Conservation (phyloP, 2,888 invertebrate genomes). For the Drosophila maculinotata region DNA sequence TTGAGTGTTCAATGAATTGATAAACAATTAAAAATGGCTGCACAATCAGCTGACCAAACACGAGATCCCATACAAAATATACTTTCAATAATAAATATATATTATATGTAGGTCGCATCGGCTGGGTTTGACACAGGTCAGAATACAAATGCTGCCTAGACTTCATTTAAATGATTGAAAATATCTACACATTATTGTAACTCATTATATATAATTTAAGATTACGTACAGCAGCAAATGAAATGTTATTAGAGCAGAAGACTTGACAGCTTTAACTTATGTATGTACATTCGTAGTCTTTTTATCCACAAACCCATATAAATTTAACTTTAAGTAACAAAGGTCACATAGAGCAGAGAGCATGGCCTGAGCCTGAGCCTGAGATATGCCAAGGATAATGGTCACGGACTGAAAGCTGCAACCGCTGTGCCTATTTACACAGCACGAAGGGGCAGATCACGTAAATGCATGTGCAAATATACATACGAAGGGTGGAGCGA, state of each 20-base stretch:
- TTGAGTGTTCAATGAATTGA: conserved; percentile 1
- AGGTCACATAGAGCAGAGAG: conserved; percentile 53
- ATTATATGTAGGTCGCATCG: too few species aligned
- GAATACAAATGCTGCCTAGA: too few species aligned
- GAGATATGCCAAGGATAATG: conserved; percentile 37
- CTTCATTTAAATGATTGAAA: too few species aligned
- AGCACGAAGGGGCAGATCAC: conserved; percentile 53
- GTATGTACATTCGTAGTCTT: neutral
- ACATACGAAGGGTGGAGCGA: conserved; percentile 18
- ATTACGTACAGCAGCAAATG: too few species aligned
- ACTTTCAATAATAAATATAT: too few species aligned
- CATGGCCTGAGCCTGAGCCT: conserved; percentile 3
- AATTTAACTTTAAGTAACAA: conserved; percentile 46
- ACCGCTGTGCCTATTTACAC: conserved; percentile 64
- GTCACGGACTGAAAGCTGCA: conserved; percentile 57
- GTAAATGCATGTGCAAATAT: conserved; percentile 70
- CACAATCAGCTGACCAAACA: conserved; percentile 6
- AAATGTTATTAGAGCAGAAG: conserved; percentile 31
- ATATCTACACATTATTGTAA: too few species aligned
- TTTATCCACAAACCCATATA: conserved; percentile 40
- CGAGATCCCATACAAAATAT: too few species aligned
- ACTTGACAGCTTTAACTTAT: conserved; percentile 20
- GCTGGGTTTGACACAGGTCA: too few species aligned
- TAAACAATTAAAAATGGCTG: conserved; percentile 7
- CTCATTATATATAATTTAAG: too few species aligned